These are phyloP conservation scores for Vireo altiloquus DNA, from an alignment of 2,113 vertebrate species.

Conservation along the genomic window DNA sequence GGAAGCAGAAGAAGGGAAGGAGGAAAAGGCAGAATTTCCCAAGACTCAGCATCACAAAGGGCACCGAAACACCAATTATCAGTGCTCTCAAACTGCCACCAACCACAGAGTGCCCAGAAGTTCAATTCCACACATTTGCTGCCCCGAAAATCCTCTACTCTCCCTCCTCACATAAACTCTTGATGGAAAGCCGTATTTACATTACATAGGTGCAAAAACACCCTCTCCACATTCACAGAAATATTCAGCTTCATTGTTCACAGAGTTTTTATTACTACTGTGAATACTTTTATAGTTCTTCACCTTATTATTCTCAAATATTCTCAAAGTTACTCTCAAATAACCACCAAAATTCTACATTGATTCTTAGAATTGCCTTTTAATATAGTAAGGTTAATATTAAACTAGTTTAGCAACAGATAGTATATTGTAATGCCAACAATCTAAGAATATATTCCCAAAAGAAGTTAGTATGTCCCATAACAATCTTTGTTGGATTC, in stretches of 20 bases:
- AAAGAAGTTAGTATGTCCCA: neutral
- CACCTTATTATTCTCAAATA: neutral
- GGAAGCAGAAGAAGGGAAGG: neutral
- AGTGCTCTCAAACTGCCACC: neutral
- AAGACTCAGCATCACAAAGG: neutral
- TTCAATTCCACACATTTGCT: neutral
- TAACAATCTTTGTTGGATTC: neutral
- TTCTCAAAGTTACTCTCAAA: neutral
- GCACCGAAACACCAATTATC: neutral
- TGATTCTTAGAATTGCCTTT: neutral
- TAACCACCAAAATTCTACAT: neutral
- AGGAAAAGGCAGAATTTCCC: neutral
- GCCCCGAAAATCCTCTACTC: neutral
- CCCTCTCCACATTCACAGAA: neutral
- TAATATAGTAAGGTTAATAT: neutral
- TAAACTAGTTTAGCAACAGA: neutral
- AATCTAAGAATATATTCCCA: neutral
- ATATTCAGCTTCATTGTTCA: neutral
- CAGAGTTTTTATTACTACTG: neutral
- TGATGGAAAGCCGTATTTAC: neutral
- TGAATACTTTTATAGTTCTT: neutral
- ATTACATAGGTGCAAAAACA: neutral
- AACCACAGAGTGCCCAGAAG: neutral
- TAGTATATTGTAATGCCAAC: neutral
- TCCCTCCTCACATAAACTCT: neutral